A percentile compares a stretch with the other conserved stretches of the same genome.
Evolutionary conservation across 2,113 vertebrate genomes (phyloP).

Genomic region (Hippocampus barbouri): DNA sequence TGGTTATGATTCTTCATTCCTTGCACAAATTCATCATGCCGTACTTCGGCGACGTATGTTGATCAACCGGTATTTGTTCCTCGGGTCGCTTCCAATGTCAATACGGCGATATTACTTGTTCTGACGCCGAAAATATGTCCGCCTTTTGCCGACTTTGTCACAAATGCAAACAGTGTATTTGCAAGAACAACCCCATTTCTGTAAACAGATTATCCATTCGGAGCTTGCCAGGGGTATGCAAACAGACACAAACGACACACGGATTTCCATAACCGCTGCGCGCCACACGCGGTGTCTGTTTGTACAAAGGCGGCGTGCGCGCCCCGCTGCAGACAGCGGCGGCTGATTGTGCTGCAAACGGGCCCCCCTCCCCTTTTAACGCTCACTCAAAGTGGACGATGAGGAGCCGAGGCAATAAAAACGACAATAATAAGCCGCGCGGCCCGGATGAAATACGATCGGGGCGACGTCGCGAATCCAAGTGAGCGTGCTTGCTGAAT

Average conservation of each 20-base stretch:
- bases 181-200: not conserved
- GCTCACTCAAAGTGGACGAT: not conserved
- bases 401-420: not conserved
- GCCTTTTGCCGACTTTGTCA: not conserved
- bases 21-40: too few species aligned
- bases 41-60: too few species aligned
- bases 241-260: not conserved
- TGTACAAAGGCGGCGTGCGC: not conserved
- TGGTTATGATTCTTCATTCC: too few species aligned
- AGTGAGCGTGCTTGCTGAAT: not conserved
- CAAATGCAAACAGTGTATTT: not conserved
- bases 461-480: not conserved
- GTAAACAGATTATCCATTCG: conserved; percentile 3
- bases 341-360: not conserved
- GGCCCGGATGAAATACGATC: not conserved
- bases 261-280: conserved; percentile 4
- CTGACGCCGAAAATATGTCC: not conserved
- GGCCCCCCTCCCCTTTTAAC: not conserved
- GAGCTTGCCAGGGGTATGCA: not conserved
- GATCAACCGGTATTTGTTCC: not conserved
- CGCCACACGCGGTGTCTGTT: not conserved
- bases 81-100: not conserved
- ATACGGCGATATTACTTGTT: not conserved
- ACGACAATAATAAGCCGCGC: not conserved
- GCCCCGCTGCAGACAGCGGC: not conserved